Evolutionary conservation across 1,140 invertebrate genomes (phyloP), one percentile per base, ranked within the genome.

Genomic region (Hermatobates lingyangjiaoensis): DNA sequence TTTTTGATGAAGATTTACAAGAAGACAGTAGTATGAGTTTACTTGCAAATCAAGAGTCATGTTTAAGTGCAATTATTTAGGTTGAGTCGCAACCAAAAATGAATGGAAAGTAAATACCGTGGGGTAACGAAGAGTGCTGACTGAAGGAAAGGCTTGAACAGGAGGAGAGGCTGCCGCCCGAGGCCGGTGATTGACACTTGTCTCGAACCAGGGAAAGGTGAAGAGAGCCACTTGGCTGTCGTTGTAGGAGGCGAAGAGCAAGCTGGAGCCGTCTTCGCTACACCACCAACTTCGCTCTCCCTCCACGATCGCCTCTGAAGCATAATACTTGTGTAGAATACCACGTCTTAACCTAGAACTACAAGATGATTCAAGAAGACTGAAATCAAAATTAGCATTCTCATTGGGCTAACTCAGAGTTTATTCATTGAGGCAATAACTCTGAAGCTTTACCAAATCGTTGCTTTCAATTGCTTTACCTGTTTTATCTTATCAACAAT

Each of bases 201-300:
- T 62, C 39, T 67, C 69, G 14, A 72, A 70, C 75, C 81, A 83
- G 1, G 83, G 83, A 64, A 81, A 81, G 48, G 80, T 77, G 60
- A 84, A 76, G 56, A 74, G 72, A 12, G 76, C 75, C 27, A 91
- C 86, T 52, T 74, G 71, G 7, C 76, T 78, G 64, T 94, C 90
- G 68, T 96, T 87, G 68, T 92, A 93, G 26, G 78, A 74, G 0
- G 83, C 87, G 66, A 80, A 94, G 59, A 89, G 71, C 21, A 96
- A 71, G 57, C 80, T 77, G 1, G 76, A 74, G 23, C 87, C 88
- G 62, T 87, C 80, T 1, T 71, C 68, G 34, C 87, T 89, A 47
- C 83, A 79, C 88, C 89, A 93, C 44, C 85, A 34, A 27, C 48
- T 47, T 24, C 40, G 24, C n/a, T 45, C n/a, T n/a, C 34, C 21